phyloP scores from a whole-genome alignment of 2,113 vertebrate species.

The Pseudorhombus dupliciocellatus region DNA sequence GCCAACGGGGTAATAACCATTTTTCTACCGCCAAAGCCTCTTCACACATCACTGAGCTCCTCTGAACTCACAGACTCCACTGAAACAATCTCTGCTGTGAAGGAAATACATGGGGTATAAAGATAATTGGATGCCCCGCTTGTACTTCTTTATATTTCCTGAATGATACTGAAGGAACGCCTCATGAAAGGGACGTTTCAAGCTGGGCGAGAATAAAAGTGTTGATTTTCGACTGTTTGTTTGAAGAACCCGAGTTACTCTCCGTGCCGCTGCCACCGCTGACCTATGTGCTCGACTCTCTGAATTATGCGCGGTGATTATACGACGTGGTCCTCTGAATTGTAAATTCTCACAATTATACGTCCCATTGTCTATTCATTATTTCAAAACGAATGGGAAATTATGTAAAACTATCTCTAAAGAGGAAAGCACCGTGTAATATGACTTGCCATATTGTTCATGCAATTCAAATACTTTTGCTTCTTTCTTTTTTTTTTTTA shows the following conservation, averaged over 20 bases:
- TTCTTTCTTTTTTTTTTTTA: slow-evolving; percentile 71
- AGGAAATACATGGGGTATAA: slow-evolving; percentile 12
- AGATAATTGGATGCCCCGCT: slow-evolving; percentile 45
- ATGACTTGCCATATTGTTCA: slow-evolving; percentile 83
- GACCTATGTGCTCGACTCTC: slow-evolving; percentile 64
- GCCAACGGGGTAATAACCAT: slow-evolving; percentile 50
- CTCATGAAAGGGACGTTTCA: slow-evolving; percentile 35
- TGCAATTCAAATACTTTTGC: slow-evolving; percentile 83
- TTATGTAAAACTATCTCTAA: slow-evolving; percentile 85
- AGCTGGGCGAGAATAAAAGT: slow-evolving; percentile 12
- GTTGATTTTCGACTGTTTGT: slow-evolving; percentile 59
- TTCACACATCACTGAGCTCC: slow-evolving; percentile 45
- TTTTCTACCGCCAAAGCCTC: slow-evolving; percentile 42
- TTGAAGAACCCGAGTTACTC: slow-evolving; percentile 61
- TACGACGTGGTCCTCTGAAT: slow-evolving; percentile 78
- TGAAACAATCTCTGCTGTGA: slow-evolving; percentile 29
- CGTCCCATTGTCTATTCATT: slow-evolving; percentile 85
- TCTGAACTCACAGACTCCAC: slow-evolving; percentile 41
- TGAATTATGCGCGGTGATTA: slow-evolving; percentile 80
- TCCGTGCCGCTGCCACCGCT: slow-evolving; percentile 59
- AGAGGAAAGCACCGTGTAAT: slow-evolving; percentile 82
- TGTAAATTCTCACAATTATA: slow-evolving; percentile 84
- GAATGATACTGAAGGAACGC: slow-evolving; percentile 26
- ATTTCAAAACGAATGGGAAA: slow-evolving; percentile 82
- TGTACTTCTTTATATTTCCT: slow-evolving; percentile 24